A percentile compares a stretch with the other conserved stretches of the same genome.
Evolutionary conservation across 2,888 invertebrate species (phyloP).

Genomic region (Patella ulyssiponensis): DNA sequence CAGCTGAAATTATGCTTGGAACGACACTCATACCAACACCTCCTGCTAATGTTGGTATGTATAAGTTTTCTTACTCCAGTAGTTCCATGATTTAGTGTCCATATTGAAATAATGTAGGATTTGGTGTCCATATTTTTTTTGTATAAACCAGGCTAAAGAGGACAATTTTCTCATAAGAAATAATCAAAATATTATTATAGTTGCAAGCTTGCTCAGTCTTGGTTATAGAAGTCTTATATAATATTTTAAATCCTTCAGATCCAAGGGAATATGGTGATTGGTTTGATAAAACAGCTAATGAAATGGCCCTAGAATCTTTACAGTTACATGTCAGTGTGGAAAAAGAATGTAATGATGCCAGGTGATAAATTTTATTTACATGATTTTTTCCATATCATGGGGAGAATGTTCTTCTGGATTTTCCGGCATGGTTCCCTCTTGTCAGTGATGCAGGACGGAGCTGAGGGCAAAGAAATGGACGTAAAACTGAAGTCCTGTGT

Average conservation of each 20-base stretch:
- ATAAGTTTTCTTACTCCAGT: not conserved
- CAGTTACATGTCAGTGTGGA: slow-evolving; percentile 59
- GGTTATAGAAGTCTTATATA: too few species aligned
- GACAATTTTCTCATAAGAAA: too few species aligned
- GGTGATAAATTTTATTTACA: slow-evolving; percentile 41
- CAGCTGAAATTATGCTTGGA: slow-evolving; percentile 56
- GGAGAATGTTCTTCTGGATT: not conserved
- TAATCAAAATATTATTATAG: too few species aligned
- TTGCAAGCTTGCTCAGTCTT: too few species aligned
- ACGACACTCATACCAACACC: slow-evolving; percentile 60
- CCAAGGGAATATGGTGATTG: slow-evolving; percentile 61
- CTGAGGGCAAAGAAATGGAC: not conserved
- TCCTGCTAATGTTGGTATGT: slow-evolving; percentile 66
- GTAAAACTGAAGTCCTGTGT: too few species aligned
- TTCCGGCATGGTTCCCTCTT: too few species aligned
- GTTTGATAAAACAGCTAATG: slow-evolving; percentile 61
- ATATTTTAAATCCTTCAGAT: slow-evolving; percentile 41
- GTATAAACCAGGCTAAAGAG: too few species aligned
- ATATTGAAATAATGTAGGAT: too few species aligned
- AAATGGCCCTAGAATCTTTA: slow-evolving; percentile 56
- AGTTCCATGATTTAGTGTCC: not conserved
- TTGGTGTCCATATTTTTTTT: too few species aligned
- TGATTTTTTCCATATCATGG: not conserved
- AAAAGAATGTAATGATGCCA: slow-evolving; percentile 59
- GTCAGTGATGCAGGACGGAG: not conserved